Percentiles rank a stretch among this genome's conserved stretches.
phyloP scores from a whole-genome alignment of 2,888 invertebrate species.

The Troilus luridus region DNA sequence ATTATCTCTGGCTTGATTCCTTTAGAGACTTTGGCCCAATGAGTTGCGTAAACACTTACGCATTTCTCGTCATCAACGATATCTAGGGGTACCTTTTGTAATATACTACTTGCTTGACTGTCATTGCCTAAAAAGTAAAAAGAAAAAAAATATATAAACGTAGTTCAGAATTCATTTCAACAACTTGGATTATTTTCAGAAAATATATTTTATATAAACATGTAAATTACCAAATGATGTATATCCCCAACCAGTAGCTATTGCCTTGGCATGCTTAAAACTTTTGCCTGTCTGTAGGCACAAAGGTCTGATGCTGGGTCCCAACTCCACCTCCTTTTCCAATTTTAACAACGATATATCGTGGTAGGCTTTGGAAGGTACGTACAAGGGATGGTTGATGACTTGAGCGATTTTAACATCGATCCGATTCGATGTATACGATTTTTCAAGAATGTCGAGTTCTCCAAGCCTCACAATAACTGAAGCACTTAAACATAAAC shows the following conservation, averaged over 20 bases:
- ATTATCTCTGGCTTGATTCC: conserved; percentile 28
- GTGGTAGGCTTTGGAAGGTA: conserved; percentile 73
- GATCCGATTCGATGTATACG: conserved; percentile 71
- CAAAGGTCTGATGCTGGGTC: conserved; percentile 69
- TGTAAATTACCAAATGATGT: conserved; percentile 64
- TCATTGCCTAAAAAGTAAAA: not conserved
- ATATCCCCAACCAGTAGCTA: conserved; percentile 65
- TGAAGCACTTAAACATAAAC: not conserved
- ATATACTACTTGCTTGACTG: conserved; percentile 34
- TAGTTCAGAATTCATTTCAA: not conserved
- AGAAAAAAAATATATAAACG: too few species aligned
- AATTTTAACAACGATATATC: conserved; percentile 78
- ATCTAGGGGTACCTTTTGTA: conserved; percentile 48
- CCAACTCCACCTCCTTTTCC: conserved; percentile 67
- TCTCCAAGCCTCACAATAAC: conserved; percentile 57
- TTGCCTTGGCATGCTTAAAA: conserved; percentile 7
- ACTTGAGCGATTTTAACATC: conserved; percentile 69
- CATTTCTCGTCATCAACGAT: not conserved
- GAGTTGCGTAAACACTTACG: not conserved
- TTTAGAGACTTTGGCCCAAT: not conserved
- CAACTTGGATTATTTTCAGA: not conserved
- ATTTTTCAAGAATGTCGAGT: conserved; percentile 63
- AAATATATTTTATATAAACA: not conserved
- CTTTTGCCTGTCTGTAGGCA: conserved; percentile 68
- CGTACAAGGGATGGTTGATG: conserved; percentile 73